These are phyloP conservation scores for Embidobia sp. DNA, from an alignment of 2,888 invertebrate genomes.

Conservation along the genomic window DNA sequence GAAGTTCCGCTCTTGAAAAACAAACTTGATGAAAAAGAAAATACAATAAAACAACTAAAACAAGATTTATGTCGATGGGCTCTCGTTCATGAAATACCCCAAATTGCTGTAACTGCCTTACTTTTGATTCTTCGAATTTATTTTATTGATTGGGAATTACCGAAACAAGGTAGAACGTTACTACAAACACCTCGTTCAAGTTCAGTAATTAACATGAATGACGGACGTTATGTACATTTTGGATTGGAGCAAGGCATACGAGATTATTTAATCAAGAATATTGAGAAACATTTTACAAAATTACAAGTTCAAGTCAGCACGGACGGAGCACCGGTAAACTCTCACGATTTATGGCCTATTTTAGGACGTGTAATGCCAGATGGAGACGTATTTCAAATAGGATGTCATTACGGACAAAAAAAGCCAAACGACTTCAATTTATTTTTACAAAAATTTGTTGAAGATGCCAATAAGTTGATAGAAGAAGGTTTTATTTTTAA, in stretches of 20 bases:
- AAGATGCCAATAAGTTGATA: constrained; percentile 2
- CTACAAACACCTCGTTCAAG: constrained; percentile 1
- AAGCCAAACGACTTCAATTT: constrained; percentile 19
- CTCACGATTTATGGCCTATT: constrained; percentile 49
- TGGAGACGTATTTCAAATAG: constrained; percentile 28
- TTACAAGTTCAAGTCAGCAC: constrained; percentile 14
- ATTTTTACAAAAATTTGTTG: constrained; percentile 20
- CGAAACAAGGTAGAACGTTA: constrained; percentile 3
- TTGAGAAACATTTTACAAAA: neutral
- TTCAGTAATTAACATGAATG: neutral
- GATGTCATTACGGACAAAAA: constrained; percentile 3
- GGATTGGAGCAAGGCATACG: neutral
- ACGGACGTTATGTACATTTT: constrained; percentile 11
- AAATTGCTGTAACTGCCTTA: neutral
- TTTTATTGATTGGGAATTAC: neutral
- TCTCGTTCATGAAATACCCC: neutral
- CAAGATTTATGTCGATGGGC: constrained; percentile 1
- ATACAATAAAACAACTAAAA: neutral
- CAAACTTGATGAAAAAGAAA: no score
- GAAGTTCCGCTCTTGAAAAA: no score
- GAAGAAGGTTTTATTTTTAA: constrained; percentile 11
- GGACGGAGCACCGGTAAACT: constrained; percentile 35
- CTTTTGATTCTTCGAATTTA: neutral
- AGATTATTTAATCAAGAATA: neutral
- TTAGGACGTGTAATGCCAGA: constrained; percentile 20